Base-by-base conservation (phyloP, 1,140 invertebrate genomes). In the Zaprionus camerounensis region DNA sequence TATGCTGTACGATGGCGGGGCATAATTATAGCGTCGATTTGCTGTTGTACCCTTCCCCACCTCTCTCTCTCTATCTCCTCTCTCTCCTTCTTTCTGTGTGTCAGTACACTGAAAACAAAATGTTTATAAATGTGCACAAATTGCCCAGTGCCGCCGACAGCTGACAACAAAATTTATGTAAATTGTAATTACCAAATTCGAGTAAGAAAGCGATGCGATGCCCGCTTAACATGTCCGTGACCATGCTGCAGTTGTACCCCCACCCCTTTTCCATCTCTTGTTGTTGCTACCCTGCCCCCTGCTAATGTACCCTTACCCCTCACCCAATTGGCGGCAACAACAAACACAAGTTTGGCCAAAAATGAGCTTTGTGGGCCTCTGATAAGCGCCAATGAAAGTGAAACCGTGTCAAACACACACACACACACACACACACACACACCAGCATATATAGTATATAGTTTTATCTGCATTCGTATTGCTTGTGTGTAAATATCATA, bases 81-180 rank as follows among this genome's bases (percentile, higher is more conserved):
- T 15, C 13, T 46, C 41, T 24, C 24, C 24, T 24, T 24, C 24
- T 46, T 6, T 17, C n/a, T 46, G 13, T 7, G 6, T 24, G 20
- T 12, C 20, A 2, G 20, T 49, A 38, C 31, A 38, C 34, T 44
- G 24, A 67, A 44, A 51, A 49, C 53, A 66, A 72, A 72, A 72
- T 72, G 55, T 72, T 72, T 66, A 66, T 72, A 66, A 72, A 72
- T 72, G 70, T 66, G 70, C 63, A 53, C 63, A 72, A 72, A 66
- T 72, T 72, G 70, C 70, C 31, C 62, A 63, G 38, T 72, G 70
- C 70, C 63, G 70, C 63, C 63, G 70, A 72, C 70, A 72, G 63
- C 70, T 72, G 70, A 72, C 70, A 72, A 72, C 22, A 53, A 66
- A 72, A 68, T 72, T 66, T 66, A 72, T 72, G 70, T 72, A 72